Conservation (phyloP, 2,113 vertebrate genomes). For the Nanorana parkeri region DNA sequence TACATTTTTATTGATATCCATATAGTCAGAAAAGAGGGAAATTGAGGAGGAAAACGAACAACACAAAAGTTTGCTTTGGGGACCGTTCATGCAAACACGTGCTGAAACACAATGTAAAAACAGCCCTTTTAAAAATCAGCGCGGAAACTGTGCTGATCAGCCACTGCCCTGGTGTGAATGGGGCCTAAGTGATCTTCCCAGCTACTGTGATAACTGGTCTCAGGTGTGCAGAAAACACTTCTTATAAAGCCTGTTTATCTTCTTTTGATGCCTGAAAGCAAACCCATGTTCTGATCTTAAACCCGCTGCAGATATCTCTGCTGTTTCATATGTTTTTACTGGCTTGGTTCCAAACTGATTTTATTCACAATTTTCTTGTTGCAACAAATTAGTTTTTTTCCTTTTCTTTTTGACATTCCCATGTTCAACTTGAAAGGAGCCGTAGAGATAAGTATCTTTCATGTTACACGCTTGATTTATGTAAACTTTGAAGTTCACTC, state of each 20-base stretch:
- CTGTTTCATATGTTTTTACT: neutral
- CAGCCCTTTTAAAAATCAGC: too few relatives aligned
- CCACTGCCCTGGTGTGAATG: neutral
- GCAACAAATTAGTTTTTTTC: constrained; percentile 17
- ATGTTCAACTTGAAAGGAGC: constrained; percentile 37
- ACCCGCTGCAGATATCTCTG: neutral
- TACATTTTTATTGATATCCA: too few relatives aligned
- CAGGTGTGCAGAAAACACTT: constrained; percentile 64
- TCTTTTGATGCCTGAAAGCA: constrained; percentile 64
- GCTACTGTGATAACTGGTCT: constrained; percentile 53
- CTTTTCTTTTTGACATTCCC: constrained; percentile 28
- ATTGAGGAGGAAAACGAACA: too few relatives aligned
- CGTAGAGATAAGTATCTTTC: constrained; percentile 16
- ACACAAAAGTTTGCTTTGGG: too few relatives aligned
- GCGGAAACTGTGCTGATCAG: too few relatives aligned
- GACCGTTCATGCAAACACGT: too few relatives aligned
- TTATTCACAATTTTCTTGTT: neutral
- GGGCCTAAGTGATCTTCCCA: constrained; percentile 59
- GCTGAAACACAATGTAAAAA: too few relatives aligned
- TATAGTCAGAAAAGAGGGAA: too few relatives aligned
- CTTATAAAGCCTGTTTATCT: constrained; percentile 62
- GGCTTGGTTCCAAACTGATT: neutral
- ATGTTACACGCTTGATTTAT: constrained; percentile 24
- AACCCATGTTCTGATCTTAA: constrained; percentile 45
- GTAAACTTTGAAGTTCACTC: constrained; percentile 6